Conservation (phyloP, 2,797 vertebrate genomes). For the Ispidina lecontei region DNA sequence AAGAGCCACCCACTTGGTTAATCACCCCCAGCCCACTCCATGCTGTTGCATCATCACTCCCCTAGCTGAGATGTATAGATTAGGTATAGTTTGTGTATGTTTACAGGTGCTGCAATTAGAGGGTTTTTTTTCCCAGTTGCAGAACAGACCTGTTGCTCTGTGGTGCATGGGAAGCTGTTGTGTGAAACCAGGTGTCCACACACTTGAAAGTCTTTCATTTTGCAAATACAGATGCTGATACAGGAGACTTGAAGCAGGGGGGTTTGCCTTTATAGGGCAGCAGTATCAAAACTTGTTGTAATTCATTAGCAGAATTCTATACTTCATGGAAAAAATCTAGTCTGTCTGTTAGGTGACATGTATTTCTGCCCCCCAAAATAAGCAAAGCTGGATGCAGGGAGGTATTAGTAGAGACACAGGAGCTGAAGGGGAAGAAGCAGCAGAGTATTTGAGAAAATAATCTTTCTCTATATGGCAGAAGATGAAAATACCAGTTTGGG, state of each 20-base stretch:
- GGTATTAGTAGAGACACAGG: not conserved
- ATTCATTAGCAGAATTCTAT: not conserved
- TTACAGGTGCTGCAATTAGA: conserved; percentile 37
- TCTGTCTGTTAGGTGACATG: not conserved
- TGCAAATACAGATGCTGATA: not conserved
- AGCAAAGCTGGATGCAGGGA: not conserved
- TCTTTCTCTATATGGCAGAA: not conserved
- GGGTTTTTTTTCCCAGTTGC: not conserved
- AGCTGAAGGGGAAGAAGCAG: not conserved
- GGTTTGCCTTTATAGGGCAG: not conserved
- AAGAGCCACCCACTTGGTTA: conserved; percentile 3
- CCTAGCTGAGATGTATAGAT: not conserved
- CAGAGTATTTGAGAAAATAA: not conserved
- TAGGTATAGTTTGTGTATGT: conserved; percentile 12
- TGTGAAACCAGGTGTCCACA: conserved; percentile 15
- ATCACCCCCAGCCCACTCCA: not conserved
- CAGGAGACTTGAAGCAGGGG: accelerated
- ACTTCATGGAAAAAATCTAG: not conserved
- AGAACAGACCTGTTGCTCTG: conserved; percentile 26
- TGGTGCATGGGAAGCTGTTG: not conserved
- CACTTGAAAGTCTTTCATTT: conserved; percentile 24
- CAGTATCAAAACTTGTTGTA: not conserved
- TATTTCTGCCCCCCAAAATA: not conserved
- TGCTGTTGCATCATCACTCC: not conserved
- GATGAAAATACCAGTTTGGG: not conserved